Base-by-base conservation (phyloP, 2,888 invertebrate genomes). In the Hirtodrosophila cameraria region DNA sequence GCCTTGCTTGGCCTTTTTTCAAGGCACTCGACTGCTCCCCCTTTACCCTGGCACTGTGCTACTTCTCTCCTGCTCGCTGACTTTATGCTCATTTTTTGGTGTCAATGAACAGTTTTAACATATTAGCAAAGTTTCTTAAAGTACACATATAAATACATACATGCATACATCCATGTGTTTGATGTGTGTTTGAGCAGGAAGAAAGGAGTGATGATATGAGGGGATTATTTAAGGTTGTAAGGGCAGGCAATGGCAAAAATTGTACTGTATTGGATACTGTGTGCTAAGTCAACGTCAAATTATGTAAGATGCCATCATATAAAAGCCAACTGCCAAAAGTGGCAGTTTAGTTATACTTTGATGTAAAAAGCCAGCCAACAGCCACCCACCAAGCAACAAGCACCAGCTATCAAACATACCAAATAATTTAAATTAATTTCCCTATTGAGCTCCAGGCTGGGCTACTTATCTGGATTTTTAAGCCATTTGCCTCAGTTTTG, bases 61-160 rank as follows among this genome's bases (percentile, higher is more conserved):
- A 61, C 43, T 52, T 43, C 58, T n/a, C 36, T 38, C 12, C 33
- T 35, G 39, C 52, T 23, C 27, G 25, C 61, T 58, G 43, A 27
- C 49, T 55, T 85, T 77, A 83, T 79, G 80, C 74, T 81, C 86
- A 70, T 83, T 81, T 86, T 82, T 87, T 69, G 85, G 83, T 87
- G 83, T 83, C 83, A 83, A 83, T 83, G 83, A 83, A 83, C 83
- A 83, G 83, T 83, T 83, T 87, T 82, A 83, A 87, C 87, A 83
- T 83, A 83, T 83, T 87, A 87, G 87, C 79, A 83, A 83, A 87
- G 83, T 83, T 83, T 87, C 82, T 69, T 78, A 86, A 86, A 84
- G 85, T 81, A 84, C 82, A 86, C 49, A 74, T 55, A 82, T 65
- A 72, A 84, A 76, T 79, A 23, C 8, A 7, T 6, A 3, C 8